phyloP scores from a whole-genome alignment of 2,797 vertebrate species.

The Masticophis lateralis region DNA sequence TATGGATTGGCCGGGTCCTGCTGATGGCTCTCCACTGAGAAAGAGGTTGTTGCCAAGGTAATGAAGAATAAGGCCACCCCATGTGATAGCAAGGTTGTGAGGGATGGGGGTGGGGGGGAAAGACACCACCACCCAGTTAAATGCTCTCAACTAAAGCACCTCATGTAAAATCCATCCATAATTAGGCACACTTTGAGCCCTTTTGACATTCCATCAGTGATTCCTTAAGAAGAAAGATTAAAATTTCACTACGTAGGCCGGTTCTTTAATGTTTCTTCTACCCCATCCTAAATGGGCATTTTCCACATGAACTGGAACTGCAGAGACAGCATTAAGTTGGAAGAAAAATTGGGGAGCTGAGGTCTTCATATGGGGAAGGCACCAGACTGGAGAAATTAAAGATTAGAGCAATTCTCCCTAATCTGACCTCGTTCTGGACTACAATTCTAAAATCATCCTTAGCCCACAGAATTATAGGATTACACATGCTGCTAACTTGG shows the following conservation, averaged over 20 bases:
- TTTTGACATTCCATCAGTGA: neutral
- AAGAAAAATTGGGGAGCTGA: neutral
- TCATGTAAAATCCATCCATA: neutral
- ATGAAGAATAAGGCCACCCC: neutral
- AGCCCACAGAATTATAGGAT: neutral
- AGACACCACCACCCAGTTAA: neutral
- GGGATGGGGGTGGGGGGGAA: neutral
- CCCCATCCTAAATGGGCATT: neutral
- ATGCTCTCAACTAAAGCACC: neutral
- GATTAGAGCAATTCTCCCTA: neutral
- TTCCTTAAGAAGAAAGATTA: neutral
- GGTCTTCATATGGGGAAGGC: neutral
- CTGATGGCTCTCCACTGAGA: neutral
- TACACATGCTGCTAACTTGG: neutral
- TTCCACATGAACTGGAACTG: neutral
- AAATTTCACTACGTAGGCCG: neutral
- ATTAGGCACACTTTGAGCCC: neutral
- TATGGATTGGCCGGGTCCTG: constrained; percentile 18
- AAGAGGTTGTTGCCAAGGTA: constrained; percentile 26
- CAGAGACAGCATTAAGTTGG: neutral
- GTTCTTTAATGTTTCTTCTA: neutral
- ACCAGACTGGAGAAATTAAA: neutral
- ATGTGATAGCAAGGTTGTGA: neutral
- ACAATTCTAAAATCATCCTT: neutral
- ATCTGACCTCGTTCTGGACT: neutral